Conservation (phyloP, 1,140 invertebrate genomes). For the Cryptotermes secundus region DNA sequence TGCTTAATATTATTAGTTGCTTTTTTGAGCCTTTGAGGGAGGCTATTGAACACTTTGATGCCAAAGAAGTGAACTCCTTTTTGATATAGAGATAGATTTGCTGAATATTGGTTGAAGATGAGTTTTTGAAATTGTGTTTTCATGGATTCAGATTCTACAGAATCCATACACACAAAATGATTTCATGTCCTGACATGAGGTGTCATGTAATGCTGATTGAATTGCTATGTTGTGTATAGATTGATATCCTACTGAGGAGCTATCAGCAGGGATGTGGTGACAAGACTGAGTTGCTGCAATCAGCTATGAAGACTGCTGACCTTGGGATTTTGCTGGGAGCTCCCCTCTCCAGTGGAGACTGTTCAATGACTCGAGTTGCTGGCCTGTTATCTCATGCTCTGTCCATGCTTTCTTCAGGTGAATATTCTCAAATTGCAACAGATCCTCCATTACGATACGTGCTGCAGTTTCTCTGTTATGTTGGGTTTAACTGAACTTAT, state of each 20-base stretch:
- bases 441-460: too few relatives aligned
- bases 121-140: too few relatives aligned
- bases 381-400: slow-evolving; percentile 34
- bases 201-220: slow-evolving; percentile 33
- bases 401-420: not conserved
- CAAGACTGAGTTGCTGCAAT: slow-evolving; percentile 37
- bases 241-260: slow-evolving; percentile 36
- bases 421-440: not conserved
- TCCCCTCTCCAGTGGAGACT: slow-evolving; percentile 51
- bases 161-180: not conserved
- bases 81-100: too few relatives aligned
- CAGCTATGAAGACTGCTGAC: slow-evolving; percentile 70
- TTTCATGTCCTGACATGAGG: not conserved
- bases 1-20: too few relatives aligned
- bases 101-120: too few relatives aligned
- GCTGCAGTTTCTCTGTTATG: too few relatives aligned
- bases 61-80: too few relatives aligned
- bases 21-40: too few relatives aligned
- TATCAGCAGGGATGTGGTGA: not conserved
- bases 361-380: slow-evolving; percentile 35
- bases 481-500: too few relatives aligned
- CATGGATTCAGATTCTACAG: too few relatives aligned
- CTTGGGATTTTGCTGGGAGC: slow-evolving; percentile 80
- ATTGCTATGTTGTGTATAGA: slow-evolving; percentile 39
- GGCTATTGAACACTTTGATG: too few relatives aligned